Evolutionary conservation across 2,888 invertebrate species (phyloP).

Genomic region (Luffia ferchaultella): DNA sequence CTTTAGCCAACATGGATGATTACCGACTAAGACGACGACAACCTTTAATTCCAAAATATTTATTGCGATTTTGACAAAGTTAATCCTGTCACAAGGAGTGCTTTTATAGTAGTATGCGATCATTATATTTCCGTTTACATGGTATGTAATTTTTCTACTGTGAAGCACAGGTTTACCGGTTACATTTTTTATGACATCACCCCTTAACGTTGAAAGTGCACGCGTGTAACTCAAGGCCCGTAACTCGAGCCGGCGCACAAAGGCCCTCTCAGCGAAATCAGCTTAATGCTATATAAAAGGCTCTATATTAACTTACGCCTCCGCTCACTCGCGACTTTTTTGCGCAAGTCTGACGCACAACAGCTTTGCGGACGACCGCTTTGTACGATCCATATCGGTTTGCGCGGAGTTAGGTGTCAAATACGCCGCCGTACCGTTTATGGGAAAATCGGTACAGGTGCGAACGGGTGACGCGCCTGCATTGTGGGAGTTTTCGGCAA

Average conservation of each 20-base stretch:
- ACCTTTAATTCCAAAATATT: too few species aligned
- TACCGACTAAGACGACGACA: too few species aligned
- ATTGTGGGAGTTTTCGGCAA: neutral
- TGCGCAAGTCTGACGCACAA: neutral
- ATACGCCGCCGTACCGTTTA: neutral
- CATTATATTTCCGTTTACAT: too few species aligned
- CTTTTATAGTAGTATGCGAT: too few species aligned
- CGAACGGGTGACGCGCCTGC: slow-evolving; percentile 2
- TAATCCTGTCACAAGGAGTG: too few species aligned
- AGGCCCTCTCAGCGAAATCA: neutral
- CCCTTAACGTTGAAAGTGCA: neutral
- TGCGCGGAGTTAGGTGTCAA: neutral
- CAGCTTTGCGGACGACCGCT: neutral
- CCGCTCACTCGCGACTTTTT: neutral
- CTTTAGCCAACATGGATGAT: too few species aligned
- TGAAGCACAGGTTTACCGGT: too few species aligned
- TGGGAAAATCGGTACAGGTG: slow-evolving; percentile 1
- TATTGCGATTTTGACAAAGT: too few species aligned
- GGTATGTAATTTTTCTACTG: too few species aligned
- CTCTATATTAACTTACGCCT: neutral
- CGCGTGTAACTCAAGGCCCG: neutral
- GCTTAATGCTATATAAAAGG: neutral
- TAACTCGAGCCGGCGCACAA: neutral
- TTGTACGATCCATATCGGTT: too few species aligned
- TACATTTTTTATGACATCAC: too few species aligned